phyloP scores from a whole-genome alignment of 53 echinoderm and acorn worm species.

The Echinarachnius parma region DNA sequence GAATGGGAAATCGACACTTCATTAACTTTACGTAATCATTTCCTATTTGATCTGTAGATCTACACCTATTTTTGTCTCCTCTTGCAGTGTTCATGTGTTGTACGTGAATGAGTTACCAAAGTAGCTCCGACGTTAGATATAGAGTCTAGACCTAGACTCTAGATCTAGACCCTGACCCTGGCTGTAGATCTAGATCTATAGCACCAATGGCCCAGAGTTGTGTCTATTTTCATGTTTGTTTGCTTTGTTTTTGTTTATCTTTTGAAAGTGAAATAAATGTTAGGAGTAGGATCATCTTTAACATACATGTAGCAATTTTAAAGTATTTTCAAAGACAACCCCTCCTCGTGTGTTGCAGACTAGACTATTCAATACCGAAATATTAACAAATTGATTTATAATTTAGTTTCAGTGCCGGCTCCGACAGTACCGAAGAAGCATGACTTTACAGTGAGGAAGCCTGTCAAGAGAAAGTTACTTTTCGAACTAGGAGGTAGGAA shows the following conservation, averaged over 20 bases:
- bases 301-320: conserved; percentile 1
- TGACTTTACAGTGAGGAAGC: conserved; percentile 12
- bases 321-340: conserved; percentile 8
- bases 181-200: background rate
- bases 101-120: conserved; percentile 3
- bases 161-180: conserved; percentile 12
- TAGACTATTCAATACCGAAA: conserved; percentile 24
- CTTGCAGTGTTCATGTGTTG: background rate
- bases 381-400: conserved; percentile 26
- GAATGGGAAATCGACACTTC: conserved; percentile 12
- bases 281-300: conserved; percentile 14
- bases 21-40: conserved; percentile 9
- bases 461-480: conserved; percentile 28
- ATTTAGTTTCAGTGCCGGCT: conserved; percentile 30
- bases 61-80: conserved; percentile 10
- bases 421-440: conserved; percentile 29
- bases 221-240: conserved; percentile 1
- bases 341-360: conserved; percentile 11
- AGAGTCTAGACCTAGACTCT: conserved; percentile 7
- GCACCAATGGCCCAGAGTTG: too few relatives aligned
- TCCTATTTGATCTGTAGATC: conserved; percentile 7
- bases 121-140: conserved; percentile 3
- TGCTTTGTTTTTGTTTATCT: conserved; percentile 4
- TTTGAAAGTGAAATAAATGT: conserved; percentile 13
- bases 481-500: conserved; percentile 28